Base-by-base conservation (phyloP, 2,888 invertebrate species). In the Euplagia quadripunctaria region DNA sequence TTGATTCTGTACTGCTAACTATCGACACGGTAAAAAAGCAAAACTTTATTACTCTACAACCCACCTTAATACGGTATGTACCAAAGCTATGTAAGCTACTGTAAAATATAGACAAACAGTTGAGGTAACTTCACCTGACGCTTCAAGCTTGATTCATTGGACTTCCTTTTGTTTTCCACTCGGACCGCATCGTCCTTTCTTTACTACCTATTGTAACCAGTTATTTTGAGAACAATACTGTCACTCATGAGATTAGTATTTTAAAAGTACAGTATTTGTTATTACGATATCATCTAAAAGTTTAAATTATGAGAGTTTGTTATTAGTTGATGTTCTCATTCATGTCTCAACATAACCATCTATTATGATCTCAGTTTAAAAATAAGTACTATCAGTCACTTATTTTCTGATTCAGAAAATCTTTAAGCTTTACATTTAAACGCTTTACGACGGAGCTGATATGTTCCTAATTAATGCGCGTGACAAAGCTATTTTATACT, bases 81-180 rank as follows among this genome's bases (percentile, higher is more conserved):
- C 72, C 74, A 83, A 76, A 75, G 11, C 68, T 71, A 75, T 73
- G 67, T 72, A 58, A 9, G 43, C n/a, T 43, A 64, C 73, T 71
- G 65, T 70, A 72, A 79, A 86, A 85, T 74, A 64, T 75, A 85
- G 82, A 88, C 85, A 84, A 86, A 87, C 82, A 79, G 83, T 80
- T 73, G 61, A 73, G 76, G 63, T 65, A 82, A 88, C 81, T 84
- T 82, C 79, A 81, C 84, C 84, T 78, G 86, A 84, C 83, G 83
- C 78, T 80, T 77, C 70, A 68, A 84, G 84, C 84, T 84, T 87
- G 88, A 88, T 87, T 88, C 84, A 87, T 88, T 77, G 82, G 73
- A 73, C 68, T 75, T 69, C 20, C 76, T 70, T 76, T 81, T 81
- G 74, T 84, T 77, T 75, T 68, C 64, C 20, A 43, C 31, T 31